phyloP scores from a whole-genome alignment of 2,797 vertebrate genomes.

The Gymnoscopelus braueri region DNA sequence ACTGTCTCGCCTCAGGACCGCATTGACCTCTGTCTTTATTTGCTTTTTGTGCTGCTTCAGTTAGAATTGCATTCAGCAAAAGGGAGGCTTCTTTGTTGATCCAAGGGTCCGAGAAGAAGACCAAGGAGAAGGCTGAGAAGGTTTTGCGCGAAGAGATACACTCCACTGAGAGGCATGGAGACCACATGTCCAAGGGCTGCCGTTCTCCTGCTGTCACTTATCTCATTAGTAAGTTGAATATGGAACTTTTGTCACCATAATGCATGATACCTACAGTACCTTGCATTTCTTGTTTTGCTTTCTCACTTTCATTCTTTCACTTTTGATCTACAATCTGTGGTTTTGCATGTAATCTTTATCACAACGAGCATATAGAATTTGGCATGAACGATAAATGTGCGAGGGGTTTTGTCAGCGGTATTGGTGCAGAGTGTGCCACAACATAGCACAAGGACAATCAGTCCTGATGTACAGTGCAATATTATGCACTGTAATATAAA shows the following conservation, averaged over 20 bases:
- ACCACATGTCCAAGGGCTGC: constrained; percentile 86
- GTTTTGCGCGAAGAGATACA: constrained; percentile 52
- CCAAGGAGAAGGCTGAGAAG: constrained; percentile 21
- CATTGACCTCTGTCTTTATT: constrained; percentile 34
- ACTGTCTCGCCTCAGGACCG: constrained; percentile 41
- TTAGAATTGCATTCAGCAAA: constrained; percentile 20
- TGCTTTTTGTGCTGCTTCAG: constrained; percentile 43
- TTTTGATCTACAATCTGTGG: background rate
- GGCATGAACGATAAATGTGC: background rate
- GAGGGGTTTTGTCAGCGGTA: background rate
- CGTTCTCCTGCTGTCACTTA: constrained; percentile 85
- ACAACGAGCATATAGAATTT: background rate
- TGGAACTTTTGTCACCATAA: constrained; percentile 7
- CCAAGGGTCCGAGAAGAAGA: constrained; percentile 27
- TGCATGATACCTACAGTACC: background rate
- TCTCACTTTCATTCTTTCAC: too few relatives aligned
- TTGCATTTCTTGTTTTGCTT: background rate
- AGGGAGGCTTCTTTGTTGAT: constrained; percentile 23
- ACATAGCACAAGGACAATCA: background rate
- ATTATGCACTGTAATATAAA: background rate
- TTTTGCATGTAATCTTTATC: background rate
- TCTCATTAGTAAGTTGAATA: constrained; percentile 89
- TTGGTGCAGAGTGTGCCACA: background rate
- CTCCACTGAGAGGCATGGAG: constrained; percentile 82
- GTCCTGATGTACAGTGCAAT: background rate